These are phyloP conservation scores for Leptopilina myrica DNA, from an alignment of 2,888 invertebrate genomes.

Conservation along the genomic window DNA sequence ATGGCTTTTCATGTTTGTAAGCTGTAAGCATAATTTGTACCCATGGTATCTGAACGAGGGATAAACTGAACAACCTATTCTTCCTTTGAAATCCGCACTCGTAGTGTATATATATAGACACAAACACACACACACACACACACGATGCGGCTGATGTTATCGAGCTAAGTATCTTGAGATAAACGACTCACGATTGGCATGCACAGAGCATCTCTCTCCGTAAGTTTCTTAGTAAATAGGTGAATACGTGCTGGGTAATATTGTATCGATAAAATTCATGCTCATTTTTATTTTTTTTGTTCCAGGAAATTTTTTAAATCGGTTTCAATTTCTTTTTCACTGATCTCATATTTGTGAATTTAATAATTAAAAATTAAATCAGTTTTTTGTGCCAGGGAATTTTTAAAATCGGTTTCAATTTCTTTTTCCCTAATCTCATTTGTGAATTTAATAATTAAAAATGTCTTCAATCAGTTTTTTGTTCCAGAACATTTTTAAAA, in stretches of 20 bases:
- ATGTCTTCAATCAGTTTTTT: no score
- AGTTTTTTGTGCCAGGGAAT: no score
- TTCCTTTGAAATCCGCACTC: constrained; percentile 2
- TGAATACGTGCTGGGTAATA: constrained; percentile 30
- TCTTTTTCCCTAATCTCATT: no score
- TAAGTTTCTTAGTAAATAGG: constrained; percentile 31
- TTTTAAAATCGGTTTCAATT: no score
- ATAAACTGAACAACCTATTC: constrained; percentile 33
- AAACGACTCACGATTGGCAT: constrained; percentile 34
- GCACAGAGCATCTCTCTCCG: constrained; percentile 20
- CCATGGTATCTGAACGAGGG: constrained; percentile 3
- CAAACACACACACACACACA: neutral
- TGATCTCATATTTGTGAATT: no score
- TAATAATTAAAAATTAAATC: no score
- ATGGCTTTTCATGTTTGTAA: constrained; percentile 14
- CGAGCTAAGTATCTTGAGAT: constrained; percentile 22
- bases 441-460: no score
- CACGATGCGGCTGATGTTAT: constrained; percentile 11
- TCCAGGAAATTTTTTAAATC: neutral
- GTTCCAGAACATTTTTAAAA: no score
- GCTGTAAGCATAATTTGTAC: constrained; percentile 26
- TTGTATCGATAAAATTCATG: constrained; percentile 22
- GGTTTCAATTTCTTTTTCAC: no score
- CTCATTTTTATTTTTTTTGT: constrained; percentile 12
- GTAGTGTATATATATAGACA: neutral